Evolutionary conservation across 2,888 invertebrate genomes (phyloP).

Genomic region (Drosophila macrospina): DNA sequence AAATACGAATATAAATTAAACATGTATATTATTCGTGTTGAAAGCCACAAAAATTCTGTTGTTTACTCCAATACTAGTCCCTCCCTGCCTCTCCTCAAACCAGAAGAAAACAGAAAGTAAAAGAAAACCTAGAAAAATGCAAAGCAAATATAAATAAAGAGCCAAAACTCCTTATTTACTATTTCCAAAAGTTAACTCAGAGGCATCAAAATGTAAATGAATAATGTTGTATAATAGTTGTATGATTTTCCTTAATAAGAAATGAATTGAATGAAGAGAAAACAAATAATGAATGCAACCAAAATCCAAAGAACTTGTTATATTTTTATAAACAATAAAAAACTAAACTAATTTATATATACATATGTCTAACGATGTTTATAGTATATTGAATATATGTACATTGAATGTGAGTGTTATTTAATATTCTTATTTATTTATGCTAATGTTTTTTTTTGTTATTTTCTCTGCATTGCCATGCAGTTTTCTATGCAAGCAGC

Average conservation of each 20-base stretch:
- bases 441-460: conserved; percentile 48
- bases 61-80: conserved; percentile 46
- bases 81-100: not conserved
- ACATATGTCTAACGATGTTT: conserved; percentile 46
- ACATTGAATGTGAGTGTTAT: conserved; percentile 53
- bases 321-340: conserved; percentile 70
- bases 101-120: conserved; percentile 6
- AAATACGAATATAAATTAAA: conserved; percentile 9
- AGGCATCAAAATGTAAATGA: conserved; percentile 53
- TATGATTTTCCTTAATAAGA: conserved; percentile 63
- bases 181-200: conserved; percentile 37
- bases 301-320: conserved; percentile 77
- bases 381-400: conserved; percentile 48
- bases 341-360: conserved; percentile 56
- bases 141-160: conserved; percentile 26
- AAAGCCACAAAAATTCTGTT: conserved; percentile 44
- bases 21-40: conserved; percentile 27
- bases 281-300: conserved; percentile 30
- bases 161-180: conserved; percentile 57
- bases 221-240: conserved; percentile 47
- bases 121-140: conserved; percentile 11
- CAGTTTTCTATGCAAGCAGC: conserved; percentile 46
- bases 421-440: conserved; percentile 67
- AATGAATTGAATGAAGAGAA: not conserved
- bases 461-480: conserved; percentile 47